Evolutionary conservation across 2,888 invertebrate genomes (phyloP).

Genomic region (Xiphydria camelus): DNA sequence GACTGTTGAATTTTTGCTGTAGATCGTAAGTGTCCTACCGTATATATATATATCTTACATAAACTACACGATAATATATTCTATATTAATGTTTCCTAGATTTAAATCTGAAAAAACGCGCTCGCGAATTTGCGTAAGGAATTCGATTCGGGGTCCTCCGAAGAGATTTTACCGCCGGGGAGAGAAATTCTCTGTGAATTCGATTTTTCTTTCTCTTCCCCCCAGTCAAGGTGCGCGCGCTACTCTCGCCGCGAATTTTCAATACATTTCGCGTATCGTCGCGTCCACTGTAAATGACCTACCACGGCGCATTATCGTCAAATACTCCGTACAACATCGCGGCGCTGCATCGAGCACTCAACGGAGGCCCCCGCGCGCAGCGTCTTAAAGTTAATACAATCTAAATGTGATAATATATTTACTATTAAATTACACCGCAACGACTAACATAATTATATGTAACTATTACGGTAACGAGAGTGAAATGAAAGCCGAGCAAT

Average conservation of each 20-base stretch:
- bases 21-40: conserved; percentile 53
- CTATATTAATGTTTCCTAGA: conserved; percentile 55
- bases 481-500: conserved; percentile 22
- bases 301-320: too few relatives aligned
- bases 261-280: conserved; percentile 25
- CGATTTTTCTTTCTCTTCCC: too few relatives aligned
- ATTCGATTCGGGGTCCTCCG: conserved; percentile 1
- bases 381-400: conserved; percentile 57
- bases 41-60: conserved; percentile 50
- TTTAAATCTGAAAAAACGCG: conserved; percentile 30
- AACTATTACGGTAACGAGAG: neutral
- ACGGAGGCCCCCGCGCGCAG: neutral
- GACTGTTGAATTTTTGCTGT: conserved; percentile 55
- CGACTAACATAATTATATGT: conserved; percentile 29
- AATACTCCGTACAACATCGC: too few relatives aligned
- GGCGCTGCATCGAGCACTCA: neutral
- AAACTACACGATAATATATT: conserved; percentile 49
- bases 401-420: conserved; percentile 59
- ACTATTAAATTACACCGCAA: conserved; percentile 49
- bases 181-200: too few relatives aligned
- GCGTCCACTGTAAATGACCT: conserved; percentile 26
- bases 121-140: neutral
- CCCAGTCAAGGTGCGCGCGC: too few relatives aligned
- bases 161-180: too few relatives aligned
- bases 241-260: too few relatives aligned